These are phyloP conservation scores for Pristionchus japonicus DNA, from an alignment of 2,888 invertebrate genomes.

Conservation along the genomic window DNA sequence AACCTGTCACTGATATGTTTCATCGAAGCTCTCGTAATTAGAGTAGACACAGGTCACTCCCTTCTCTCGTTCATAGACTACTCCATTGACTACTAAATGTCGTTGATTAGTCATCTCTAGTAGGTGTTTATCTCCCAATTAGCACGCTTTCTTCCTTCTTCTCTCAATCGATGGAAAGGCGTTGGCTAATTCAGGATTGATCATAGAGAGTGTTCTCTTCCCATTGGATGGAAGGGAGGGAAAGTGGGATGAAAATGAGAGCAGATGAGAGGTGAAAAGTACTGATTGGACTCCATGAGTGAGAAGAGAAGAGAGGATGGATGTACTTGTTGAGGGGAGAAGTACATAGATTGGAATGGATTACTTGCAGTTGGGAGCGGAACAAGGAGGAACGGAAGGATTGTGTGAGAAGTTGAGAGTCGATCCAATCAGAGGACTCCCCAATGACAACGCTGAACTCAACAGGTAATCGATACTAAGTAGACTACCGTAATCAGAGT, in stretches of 20 bases:
- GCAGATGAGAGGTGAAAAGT: conserved; percentile 22
- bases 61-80: neutral
- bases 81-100: neutral
- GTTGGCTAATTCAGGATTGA: conserved; percentile 37
- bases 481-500: neutral
- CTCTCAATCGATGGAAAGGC: neutral
- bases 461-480: conserved; percentile 2
- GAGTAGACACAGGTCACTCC: conserved; percentile 15
- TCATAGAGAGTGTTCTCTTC: conserved; percentile 31
- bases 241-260: conserved; percentile 35
- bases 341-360: neutral
- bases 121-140: neutral
- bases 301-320: neutral
- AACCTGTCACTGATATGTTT: neutral
- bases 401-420: conserved; percentile 52
- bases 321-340: conserved; percentile 12
- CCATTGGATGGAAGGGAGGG: neutral
- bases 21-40: conserved; percentile 1
- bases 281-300: too few species aligned
- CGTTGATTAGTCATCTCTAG: neutral
- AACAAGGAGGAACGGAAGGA: neutral
- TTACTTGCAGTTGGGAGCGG: conserved; percentile 51
- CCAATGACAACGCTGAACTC: conserved; percentile 62
- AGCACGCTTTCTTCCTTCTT: conserved; percentile 29
- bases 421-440: conserved; percentile 13